Base-by-base conservation (phyloP, 2,113 vertebrate genomes). In the Dicrurus megarhynchus region DNA sequence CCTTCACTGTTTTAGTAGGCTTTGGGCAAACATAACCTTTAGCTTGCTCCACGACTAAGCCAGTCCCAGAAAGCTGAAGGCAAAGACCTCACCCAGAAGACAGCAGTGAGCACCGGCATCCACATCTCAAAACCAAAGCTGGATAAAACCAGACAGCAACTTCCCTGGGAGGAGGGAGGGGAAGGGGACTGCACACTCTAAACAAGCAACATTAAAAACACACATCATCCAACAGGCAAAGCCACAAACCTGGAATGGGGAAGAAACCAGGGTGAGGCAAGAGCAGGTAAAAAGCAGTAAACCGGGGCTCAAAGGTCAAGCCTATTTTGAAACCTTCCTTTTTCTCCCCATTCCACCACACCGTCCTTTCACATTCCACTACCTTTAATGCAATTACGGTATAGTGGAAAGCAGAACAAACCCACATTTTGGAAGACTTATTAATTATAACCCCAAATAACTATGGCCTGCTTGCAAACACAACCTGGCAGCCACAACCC, bases 401-500 rank as follows among this genome's bases (percentile, higher is more conserved):
- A 37, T 3, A 74, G 64, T 4, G 19, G 23, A 78, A 90, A 92
- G 37, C 41, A 61, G 22, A 86, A 7, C 10, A 56, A 42, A 74
- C 3, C 16, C 8, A 4, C 13, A 10, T 42, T 33, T 37, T 6
- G 26, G 17, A 35, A 73, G 28, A 59, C 49, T 32, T n/a, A 61
- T 49, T 50, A 46, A 39, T 64, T 61, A 12, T 7, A 68, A 59
- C 3, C 26, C 24, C 20, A 69, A 64, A 37, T 18, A 80, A 44
- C n/a, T 32, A 24, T 4, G 11, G 33, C 9, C 32, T 2, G 1
- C 21, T 23, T 49, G 35, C 2, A 13, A 42, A 70, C n/a, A n/a
- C n/a, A n/a, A n/a, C n/a, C 46, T 3, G 0, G 69, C 44, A 59
- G 53, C 19, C 0, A 0, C 4, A 21, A 26, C 26, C 55, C 28